A percentile compares a stretch with the other conserved stretches of the same genome.
These are phyloP conservation scores for Eupithecia dodoneata DNA, from an alignment of 2,888 invertebrate species.

Conservation along the genomic window DNA sequence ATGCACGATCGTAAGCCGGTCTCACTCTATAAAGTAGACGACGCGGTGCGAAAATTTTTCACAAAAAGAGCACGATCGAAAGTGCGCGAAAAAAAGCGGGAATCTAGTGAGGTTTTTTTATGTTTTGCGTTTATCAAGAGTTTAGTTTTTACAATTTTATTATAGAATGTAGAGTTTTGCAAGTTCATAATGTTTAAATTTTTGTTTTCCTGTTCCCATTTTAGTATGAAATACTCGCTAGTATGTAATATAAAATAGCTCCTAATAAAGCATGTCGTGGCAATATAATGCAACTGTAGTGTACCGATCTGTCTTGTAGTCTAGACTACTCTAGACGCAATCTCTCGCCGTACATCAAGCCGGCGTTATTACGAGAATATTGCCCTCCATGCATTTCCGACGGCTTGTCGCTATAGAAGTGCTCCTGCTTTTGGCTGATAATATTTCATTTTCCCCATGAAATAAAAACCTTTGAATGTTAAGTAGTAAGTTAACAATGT, in stretches of 20 bases:
- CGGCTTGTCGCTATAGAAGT: background rate
- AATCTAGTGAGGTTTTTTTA: no score
- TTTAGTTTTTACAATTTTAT: no score
- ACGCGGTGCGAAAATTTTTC: no score
- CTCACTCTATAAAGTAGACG: no score
- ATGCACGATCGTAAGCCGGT: no score
- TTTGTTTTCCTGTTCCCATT: background rate
- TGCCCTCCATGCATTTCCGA: conserved; percentile 5
- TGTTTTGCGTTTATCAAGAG: no score
- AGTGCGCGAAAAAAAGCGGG: no score
- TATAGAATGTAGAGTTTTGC: background rate
- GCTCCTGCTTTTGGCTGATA: background rate
- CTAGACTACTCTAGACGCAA: conserved; percentile 10
- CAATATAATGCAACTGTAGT: conserved; percentile 10
- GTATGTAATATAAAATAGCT: conserved; percentile 6
- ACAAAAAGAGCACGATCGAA: no score
- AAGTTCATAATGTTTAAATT: background rate
- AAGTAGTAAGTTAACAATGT: background rate
- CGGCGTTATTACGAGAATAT: conserved; percentile 11
- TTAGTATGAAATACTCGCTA: background rate
- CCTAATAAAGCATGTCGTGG: conserved; percentile 9
- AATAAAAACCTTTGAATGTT: background rate
- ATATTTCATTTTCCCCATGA: background rate
- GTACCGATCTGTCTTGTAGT: conserved; percentile 22
- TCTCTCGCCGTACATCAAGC: conserved; percentile 15